Base-by-base conservation (phyloP, 2,888 invertebrate genomes). In the Perizoma affinitatum region DNA sequence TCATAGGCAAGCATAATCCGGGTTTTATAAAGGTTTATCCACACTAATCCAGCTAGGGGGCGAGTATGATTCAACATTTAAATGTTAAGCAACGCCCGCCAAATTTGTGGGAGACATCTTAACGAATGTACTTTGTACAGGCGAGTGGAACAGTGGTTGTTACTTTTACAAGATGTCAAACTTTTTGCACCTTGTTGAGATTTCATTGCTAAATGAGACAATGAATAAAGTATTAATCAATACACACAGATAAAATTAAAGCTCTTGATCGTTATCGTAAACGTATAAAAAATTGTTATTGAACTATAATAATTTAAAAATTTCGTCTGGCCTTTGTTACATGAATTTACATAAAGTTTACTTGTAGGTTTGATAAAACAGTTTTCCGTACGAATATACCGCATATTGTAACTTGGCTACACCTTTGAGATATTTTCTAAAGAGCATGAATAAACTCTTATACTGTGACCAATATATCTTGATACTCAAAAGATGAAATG, bases 381-480 rank as follows among this genome's bases (percentile, higher is more conserved):
- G 52, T 81, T 84, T 57, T 73, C 70, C 53, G 1, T 66, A 38
- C 64, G 69, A 73, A 62, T 77, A 80, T 90, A 83, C 86, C 68
- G 71, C 73, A 86, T 84, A 86, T 86, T 88, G 85, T 88, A 87
- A 88, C 83, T 88, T 87, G 80, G 87, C 87, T 89, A 89, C 90
- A 90, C 91, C 90, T 91, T 91, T 88, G 90, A 91, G 88, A 90
- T 87, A 87, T 89, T 71, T 90, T 88, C 85, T 88, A 78, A 90
- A 88, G 88, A 90, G 89, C 87, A 85, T 82, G 87, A 91, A 91
- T 90, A 89, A 88, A 90, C 85, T 83, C 83, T 82, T 83, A 78
- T 71, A 86, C 66, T 40, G 6, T 55, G 76, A 72, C 64, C 40
- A 0, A 65, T 0, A 4, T 5, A n/a, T 33, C 48, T 82, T 86